A percentile compares a stretch with the other conserved stretches of the same genome.
Evolutionary conservation across 2,797 vertebrate genomes (phyloP).

Genomic region (Gephyroberyx darwinii): DNA sequence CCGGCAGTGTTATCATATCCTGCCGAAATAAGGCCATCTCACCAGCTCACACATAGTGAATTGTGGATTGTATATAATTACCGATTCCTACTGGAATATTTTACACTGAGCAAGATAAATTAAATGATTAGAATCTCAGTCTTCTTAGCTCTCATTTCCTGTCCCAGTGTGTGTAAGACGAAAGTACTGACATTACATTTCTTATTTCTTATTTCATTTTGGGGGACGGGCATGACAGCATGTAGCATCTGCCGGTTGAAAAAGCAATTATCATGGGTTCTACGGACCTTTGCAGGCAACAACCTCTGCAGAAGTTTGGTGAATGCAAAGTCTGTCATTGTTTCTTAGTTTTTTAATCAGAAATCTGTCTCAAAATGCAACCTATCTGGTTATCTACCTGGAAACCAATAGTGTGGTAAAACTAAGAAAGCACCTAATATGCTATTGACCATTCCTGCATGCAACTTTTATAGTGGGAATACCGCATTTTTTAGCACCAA

Average conservation of each 20-base stretch:
- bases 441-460: background rate
- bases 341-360: slow-evolving; percentile 21
- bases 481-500: too few species aligned
- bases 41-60: slow-evolving; percentile 60
- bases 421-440: background rate
- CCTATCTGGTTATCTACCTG: slow-evolving; percentile 8
- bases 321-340: slow-evolving; percentile 21
- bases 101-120: slow-evolving; percentile 77
- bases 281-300: slow-evolving; percentile 46
- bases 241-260: slow-evolving; percentile 34
- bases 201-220: slow-evolving; percentile 54
- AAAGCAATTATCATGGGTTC: slow-evolving; percentile 62
- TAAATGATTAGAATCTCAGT: slow-evolving; percentile 77
- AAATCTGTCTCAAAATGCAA: slow-evolving; percentile 13
- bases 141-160: slow-evolving; percentile 55
- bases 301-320: slow-evolving; percentile 29
- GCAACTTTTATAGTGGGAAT: background rate
- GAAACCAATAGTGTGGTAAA: slow-evolving; percentile 12
- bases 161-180: slow-evolving; percentile 49
- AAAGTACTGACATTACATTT: slow-evolving; percentile 62
- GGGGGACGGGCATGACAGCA: slow-evolving; percentile 38
- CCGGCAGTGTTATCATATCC: slow-evolving; percentile 68
- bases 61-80: slow-evolving; percentile 77
- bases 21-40: slow-evolving; percentile 73
- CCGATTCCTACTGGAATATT: slow-evolving; percentile 74